Conservation (phyloP, 2,113 vertebrate genomes). For the Daboia siamensis region DNA sequence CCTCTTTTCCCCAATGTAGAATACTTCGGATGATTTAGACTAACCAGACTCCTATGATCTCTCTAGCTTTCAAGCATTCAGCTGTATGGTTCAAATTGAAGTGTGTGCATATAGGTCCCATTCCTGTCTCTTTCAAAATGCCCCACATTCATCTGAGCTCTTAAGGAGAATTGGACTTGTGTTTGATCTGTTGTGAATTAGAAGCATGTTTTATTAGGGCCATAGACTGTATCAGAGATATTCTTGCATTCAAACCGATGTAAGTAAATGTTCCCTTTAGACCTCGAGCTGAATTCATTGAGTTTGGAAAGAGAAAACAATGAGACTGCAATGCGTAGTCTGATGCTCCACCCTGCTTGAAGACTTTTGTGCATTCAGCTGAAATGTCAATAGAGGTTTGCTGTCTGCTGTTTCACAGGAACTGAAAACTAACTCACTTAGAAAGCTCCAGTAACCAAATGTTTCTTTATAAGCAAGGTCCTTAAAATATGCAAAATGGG, state of each 20-base stretch:
- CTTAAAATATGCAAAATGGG: background rate
- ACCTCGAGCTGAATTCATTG: background rate
- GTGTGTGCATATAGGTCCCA: background rate
- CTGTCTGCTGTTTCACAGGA: background rate
- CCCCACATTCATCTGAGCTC: background rate
- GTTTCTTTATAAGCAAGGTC: background rate
- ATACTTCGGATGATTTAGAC: background rate
- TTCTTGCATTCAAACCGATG: background rate
- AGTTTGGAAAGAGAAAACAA: background rate
- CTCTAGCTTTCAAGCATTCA: background rate
- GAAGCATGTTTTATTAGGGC: background rate
- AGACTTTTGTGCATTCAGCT: background rate
- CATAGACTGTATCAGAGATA: background rate
- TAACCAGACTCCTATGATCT: background rate
- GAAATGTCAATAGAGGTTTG: background rate
- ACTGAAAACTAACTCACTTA: background rate
- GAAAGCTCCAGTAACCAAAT: background rate
- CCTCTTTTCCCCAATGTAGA: background rate
- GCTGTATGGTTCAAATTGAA: background rate
- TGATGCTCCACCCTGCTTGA: background rate
- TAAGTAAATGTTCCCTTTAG: background rate
- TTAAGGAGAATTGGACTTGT: background rate
- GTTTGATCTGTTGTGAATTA: background rate
- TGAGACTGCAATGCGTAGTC: background rate
- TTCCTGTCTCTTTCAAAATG: background rate